A percentile compares a stretch with the other conserved stretches of the same genome.
Conservation (phyloP, 2,888 invertebrate genomes). For the Stegophylla sp. region DNA sequence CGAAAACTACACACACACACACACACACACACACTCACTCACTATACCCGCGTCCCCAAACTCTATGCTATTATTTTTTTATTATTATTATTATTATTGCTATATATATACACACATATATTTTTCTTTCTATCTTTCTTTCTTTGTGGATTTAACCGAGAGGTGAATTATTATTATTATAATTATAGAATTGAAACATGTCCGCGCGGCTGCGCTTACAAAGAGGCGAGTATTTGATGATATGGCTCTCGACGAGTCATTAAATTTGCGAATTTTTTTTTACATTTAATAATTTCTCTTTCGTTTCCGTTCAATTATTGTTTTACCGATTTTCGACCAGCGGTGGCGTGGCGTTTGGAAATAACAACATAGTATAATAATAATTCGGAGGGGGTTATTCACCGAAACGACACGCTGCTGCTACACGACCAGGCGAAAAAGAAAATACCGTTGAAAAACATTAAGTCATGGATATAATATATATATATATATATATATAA, state of each 20-base stretch:
- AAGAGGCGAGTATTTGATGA: conserved; percentile 26
- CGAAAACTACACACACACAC: background rate
- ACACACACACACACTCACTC: background rate
- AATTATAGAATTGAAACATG: conserved; percentile 9
- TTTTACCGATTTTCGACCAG: background rate
- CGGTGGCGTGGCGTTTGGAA: background rate
- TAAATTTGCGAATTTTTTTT: conserved; percentile 6
- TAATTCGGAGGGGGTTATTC: background rate
- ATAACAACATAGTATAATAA: background rate
- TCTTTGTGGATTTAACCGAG: background rate
- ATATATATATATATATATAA: background rate
- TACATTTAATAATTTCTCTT: background rate
- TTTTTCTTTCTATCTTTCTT: background rate
- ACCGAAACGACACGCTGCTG: background rate
- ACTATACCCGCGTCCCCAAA: background rate
- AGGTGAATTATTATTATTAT: conserved; percentile 7
- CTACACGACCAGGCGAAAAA: background rate
- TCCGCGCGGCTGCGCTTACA: background rate
- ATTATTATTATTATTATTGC: background rate
- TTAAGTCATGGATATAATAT: conserved; percentile 9
- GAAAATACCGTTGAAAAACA: background rate
- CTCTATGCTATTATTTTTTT: background rate
- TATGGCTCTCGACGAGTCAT: background rate
- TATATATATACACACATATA: background rate
- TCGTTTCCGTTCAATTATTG: conserved; percentile 13